Conservation (phyloP, 2,113 vertebrate genomes). For the Bolborhynchus lineola region DNA sequence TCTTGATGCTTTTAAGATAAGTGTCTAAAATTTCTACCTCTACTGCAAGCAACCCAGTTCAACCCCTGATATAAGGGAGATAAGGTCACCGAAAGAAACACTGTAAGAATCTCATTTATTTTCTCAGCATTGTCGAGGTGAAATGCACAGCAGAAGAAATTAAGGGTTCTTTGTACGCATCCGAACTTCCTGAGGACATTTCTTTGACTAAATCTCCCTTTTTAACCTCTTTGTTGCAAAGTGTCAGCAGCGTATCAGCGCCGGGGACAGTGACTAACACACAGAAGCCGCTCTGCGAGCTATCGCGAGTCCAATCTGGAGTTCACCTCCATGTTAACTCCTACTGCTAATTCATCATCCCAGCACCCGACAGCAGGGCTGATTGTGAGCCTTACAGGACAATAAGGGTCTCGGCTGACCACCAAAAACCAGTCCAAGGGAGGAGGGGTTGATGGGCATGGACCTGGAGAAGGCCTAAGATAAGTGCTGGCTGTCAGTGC, state of each 20-base stretch:
- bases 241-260: conserved; percentile 69
- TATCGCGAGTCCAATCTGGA: conserved; percentile 80
- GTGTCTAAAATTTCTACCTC: not conserved
- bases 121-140: not conserved
- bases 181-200: conserved; percentile 48
- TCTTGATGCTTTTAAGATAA: not conserved
- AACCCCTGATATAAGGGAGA: not conserved
- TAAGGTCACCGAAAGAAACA: conserved; percentile 41
- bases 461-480: conserved; percentile 68
- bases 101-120: conserved; percentile 45
- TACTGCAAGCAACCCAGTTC: not conserved
- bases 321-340: conserved; percentile 69
- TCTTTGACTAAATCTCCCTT: not conserved
- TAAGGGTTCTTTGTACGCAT: conserved; percentile 67
- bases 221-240: conserved; percentile 74
- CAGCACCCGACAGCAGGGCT: conserved; percentile 69
- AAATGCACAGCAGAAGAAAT: conserved; percentile 58
- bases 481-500: conserved; percentile 85
- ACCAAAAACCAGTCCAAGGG: conserved; percentile 53
- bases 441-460: conserved; percentile 63
- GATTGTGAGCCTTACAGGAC: conserved; percentile 69
- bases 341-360: conserved; percentile 89
- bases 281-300: conserved; percentile 15
- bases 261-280: conserved; percentile 31
- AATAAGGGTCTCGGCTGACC: conserved; percentile 71